Percentiles rank a stretch among this genome's conserved stretches.
Evolutionary conservation across 1,140 invertebrate species (phyloP).

Genomic region (Drosophila murphyi): DNA sequence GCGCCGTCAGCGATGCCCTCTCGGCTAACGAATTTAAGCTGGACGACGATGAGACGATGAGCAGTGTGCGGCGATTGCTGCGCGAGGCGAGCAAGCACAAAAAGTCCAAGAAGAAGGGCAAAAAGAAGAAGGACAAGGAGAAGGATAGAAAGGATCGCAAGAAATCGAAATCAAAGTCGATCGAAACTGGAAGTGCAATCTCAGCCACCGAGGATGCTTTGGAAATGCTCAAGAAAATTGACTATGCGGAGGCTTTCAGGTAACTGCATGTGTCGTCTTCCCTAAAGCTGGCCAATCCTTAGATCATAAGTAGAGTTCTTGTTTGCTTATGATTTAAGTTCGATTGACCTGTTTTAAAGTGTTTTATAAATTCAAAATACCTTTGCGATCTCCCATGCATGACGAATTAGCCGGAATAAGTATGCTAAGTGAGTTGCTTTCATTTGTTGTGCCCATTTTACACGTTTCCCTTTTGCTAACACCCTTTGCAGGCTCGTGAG

Average conservation of each 20-base stretch:
- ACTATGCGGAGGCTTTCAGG: conserved; percentile 88
- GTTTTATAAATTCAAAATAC: conserved; percentile 12
- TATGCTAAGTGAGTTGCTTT: conserved; percentile 32
- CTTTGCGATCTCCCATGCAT: conserved; percentile 31
- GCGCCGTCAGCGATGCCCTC: conserved; percentile 53
- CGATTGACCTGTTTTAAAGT: conserved; percentile 1
- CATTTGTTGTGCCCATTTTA: conserved; percentile 16
- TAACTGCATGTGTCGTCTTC: conserved; percentile 76
- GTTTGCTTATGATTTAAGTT: conserved; percentile 9
- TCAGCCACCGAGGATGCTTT: conserved; percentile 39
- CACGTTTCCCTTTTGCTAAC: not conserved
- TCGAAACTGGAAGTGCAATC: conserved; percentile 69
- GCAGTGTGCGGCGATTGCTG: conserved; percentile 92
- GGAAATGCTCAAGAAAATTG: conserved; percentile 85
- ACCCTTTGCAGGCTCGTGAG: conserved; percentile 57
- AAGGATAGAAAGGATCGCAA: conserved; percentile 87
- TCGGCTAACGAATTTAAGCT: conserved; percentile 86
- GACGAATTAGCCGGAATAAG: conserved; percentile 46
- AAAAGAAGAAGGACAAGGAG: conserved; percentile 87
- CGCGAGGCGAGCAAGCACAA: conserved; percentile 92
- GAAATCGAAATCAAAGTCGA: conserved; percentile 85
- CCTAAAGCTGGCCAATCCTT: conserved; percentile 14
- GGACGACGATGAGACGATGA: conserved; percentile 92
- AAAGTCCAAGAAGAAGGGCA: conserved; percentile 88
- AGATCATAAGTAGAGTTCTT: conserved; percentile 1